Conservation (phyloP, 2,797 vertebrate species). For the Coilia nasus region DNA sequence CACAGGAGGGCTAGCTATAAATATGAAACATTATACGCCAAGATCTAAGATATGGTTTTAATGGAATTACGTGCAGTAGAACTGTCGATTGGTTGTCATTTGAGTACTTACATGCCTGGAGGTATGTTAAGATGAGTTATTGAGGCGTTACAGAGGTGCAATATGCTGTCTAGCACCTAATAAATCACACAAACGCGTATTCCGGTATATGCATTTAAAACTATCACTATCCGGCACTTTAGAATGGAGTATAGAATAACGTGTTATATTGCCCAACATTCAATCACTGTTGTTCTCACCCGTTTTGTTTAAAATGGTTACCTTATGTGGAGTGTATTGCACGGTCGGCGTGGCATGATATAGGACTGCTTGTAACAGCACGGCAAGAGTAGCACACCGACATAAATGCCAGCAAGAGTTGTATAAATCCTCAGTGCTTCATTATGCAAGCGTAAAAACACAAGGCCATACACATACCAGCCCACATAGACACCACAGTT, state of each 20-base stretch:
- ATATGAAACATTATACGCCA: neutral
- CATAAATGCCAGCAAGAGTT: neutral
- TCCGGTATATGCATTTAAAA: neutral
- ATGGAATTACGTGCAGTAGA: neutral
- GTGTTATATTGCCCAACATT: neutral
- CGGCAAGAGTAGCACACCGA: neutral
- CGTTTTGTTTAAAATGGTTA: neutral
- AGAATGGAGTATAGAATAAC: neutral
- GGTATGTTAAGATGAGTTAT: conserved; percentile 5
- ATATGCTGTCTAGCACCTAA: conserved; percentile 7
- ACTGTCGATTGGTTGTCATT: conserved; percentile 2
- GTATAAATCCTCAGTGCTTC: neutral
- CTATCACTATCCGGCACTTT: neutral
- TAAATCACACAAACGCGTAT: neutral
- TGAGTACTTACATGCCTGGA: conserved; percentile 2
- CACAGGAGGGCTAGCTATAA: neutral
- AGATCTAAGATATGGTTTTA: conserved; percentile 2
- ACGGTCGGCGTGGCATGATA: neutral
- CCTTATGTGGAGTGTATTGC: neutral
- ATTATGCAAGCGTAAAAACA: neutral
- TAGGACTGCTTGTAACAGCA: neutral
- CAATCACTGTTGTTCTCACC: neutral
- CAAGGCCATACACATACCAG: neutral
- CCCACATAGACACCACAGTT: neutral
- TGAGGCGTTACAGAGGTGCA: neutral